These are phyloP conservation scores for Mus caroli DNA, from an alignment of 2,797 vertebrate species.

Conservation along the genomic window DNA sequence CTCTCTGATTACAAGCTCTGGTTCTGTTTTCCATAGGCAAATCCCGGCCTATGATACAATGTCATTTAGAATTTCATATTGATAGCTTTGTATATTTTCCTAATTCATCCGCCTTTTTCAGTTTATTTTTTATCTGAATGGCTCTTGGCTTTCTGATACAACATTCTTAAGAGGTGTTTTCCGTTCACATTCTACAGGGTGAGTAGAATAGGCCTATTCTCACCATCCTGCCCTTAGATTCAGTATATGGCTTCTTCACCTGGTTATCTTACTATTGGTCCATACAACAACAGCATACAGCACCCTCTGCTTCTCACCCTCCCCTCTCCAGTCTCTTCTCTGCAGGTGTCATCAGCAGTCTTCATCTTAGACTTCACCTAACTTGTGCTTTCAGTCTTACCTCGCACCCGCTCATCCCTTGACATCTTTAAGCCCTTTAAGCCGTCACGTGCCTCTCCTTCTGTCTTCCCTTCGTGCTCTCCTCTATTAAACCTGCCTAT, in stretches of 20 bases:
- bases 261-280: not conserved
- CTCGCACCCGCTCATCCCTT: slow-evolving; percentile 1
- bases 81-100: not conserved
- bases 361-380: slow-evolving; percentile 61
- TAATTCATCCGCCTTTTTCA: not conserved
- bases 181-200: not conserved
- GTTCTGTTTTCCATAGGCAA: not conserved
- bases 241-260: not conserved
- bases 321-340: slow-evolving; percentile 4
- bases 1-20: not conserved
- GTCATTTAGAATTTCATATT: not conserved
- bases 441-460: slow-evolving; percentile 54
- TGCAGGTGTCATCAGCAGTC: slow-evolving; percentile 14
- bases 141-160: not conserved
- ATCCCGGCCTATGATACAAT: not conserved
- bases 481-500: slow-evolving; percentile 3
- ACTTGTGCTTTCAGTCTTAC: slow-evolving; percentile 52
- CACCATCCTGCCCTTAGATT: not conserved
- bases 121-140: not conserved
- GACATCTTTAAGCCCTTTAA: slow-evolving; percentile 65
- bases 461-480: slow-evolving; percentile 30
- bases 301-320: not conserved
- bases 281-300: not conserved
- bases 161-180: not conserved
- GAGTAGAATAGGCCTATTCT: not conserved